A percentile compares a stretch with the other conserved stretches of the same genome.
Conservation (phyloP, 2,113 vertebrate species). For the Phrynosoma blainvillii region DNA sequence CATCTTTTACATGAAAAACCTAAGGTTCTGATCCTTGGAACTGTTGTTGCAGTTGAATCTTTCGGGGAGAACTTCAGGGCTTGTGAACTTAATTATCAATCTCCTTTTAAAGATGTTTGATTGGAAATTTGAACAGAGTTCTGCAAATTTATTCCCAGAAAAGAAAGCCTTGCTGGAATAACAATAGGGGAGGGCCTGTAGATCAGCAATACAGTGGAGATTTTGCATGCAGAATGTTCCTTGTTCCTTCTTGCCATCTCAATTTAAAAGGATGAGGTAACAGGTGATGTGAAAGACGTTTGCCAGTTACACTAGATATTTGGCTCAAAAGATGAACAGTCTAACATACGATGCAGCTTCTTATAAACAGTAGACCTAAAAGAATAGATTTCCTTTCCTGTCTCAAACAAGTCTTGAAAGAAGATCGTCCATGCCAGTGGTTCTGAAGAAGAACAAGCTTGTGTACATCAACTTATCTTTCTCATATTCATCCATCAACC, state of each 20-base stretch:
- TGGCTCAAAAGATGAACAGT: neutral
- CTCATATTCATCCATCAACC: neutral
- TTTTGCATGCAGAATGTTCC: neutral
- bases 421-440: slow-evolving; percentile 36
- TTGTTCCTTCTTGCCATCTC: neutral
- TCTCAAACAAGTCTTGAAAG: neutral
- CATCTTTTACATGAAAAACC: too few relatives aligned
- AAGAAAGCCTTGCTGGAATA: neutral
- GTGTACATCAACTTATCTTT: neutral
- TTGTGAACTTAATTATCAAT: neutral
- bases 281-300: neutral
- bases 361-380: neutral
- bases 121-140: neutral
- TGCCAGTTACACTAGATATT: neutral
- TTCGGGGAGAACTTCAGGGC: neutral
- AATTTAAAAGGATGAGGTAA: neutral
- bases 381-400: neutral
- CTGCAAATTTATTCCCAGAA: neutral
- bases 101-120: neutral
- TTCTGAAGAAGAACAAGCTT: neutral
- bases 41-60: neutral
- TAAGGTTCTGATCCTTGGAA: neutral
- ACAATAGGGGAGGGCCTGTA: too few relatives aligned
- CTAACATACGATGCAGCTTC: neutral
- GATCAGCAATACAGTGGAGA: neutral